phyloP scores from a whole-genome alignment of 2,797 vertebrate genomes.

The Ctenosaura bakeri region DNA sequence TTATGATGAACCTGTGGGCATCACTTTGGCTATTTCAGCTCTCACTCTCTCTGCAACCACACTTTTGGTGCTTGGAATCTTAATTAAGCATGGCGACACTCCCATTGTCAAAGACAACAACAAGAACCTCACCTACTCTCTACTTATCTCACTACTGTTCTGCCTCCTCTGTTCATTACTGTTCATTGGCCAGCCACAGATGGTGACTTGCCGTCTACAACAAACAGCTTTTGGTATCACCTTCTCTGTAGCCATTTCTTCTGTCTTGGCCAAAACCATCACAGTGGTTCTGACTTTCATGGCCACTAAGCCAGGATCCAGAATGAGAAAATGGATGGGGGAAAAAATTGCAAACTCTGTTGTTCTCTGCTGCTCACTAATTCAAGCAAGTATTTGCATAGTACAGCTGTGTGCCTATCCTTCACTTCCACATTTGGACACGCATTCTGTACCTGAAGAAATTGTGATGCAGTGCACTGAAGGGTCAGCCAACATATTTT shows the following conservation, averaged over 20 bases:
- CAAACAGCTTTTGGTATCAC: background rate
- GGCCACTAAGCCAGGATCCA: background rate
- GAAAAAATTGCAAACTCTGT: background rate
- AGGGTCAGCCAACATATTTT: background rate
- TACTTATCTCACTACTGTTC: conserved; percentile 13
- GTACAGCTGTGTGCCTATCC: background rate
- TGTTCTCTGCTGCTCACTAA: background rate
- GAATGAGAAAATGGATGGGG: background rate
- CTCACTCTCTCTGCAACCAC: background rate
- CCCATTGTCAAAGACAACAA: conserved; percentile 20
- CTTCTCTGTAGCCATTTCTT: conserved; percentile 17
- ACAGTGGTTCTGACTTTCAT: conserved; percentile 17
- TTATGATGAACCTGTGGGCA: conserved; percentile 7
- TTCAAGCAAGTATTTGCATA: conserved; percentile 2
- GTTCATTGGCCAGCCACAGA: background rate
- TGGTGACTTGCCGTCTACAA: no score
- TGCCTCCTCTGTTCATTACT: conserved; percentile 19
- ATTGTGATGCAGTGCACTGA: conserved; percentile 20
- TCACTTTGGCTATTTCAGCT: background rate
- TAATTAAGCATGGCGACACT: background rate
- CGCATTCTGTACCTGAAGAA: background rate
- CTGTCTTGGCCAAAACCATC: conserved; percentile 21
- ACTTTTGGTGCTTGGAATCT: background rate
- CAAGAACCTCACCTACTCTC: background rate
- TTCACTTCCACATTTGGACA: background rate